Percentiles rank a stretch among this genome's conserved stretches.
Conservation (phyloP, 2,797 vertebrate species). For the Onychomys arenicola region DNA sequence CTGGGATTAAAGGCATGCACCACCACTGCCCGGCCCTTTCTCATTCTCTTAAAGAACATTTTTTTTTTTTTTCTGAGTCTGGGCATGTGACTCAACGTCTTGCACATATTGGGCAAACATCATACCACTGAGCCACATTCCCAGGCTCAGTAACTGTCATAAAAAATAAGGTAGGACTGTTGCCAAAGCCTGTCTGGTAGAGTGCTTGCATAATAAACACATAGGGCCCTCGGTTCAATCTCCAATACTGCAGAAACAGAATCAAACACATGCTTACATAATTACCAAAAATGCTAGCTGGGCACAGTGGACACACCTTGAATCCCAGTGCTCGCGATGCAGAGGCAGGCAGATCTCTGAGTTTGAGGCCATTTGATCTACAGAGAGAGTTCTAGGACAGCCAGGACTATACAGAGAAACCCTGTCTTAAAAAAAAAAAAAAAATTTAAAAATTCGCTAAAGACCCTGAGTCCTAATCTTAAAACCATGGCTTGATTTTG, state of each 20-base stretch:
- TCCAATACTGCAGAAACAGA: neutral
- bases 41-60: neutral
- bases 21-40: too few relatives aligned
- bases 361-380: neutral
- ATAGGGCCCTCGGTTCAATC: neutral
- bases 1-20: too few relatives aligned
- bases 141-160: neutral
- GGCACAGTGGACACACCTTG: neutral
- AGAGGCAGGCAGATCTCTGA: neutral
- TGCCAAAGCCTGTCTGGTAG: neutral
- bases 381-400: neutral
- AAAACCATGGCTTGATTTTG: neutral
- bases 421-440: neutral
- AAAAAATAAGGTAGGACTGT: slow-evolving; percentile 10
- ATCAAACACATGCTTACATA: neutral
- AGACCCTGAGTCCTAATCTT: slow-evolving; percentile 9
- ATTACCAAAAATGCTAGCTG: neutral
- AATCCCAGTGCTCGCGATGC: accelerated
- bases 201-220: neutral
- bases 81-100: neutral
- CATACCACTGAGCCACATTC: too few relatives aligned
- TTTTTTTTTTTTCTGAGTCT: neutral
- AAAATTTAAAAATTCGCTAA: neutral
- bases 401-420: neutral
- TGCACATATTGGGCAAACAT: neutral